Conservation (phyloP, 2,797 vertebrate species). For the Champsocephalus esox region DNA sequence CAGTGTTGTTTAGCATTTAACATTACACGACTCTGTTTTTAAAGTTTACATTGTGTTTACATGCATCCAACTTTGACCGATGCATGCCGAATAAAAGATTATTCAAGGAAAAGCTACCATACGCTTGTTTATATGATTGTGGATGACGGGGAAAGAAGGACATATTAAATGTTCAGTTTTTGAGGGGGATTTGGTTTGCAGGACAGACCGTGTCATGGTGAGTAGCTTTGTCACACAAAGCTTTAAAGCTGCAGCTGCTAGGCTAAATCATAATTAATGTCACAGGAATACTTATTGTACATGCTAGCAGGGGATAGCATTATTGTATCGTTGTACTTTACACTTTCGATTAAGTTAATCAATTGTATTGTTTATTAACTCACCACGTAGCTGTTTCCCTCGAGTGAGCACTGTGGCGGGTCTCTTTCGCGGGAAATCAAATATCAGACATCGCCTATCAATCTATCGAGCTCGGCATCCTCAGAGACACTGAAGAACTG, state of each 20-base stretch:
- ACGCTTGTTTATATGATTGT: background rate
- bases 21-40: background rate
- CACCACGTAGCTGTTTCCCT: background rate
- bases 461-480: conserved; percentile 9
- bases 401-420: conserved; percentile 7
- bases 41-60: conserved; percentile 2
- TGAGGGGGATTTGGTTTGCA: background rate
- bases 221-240: background rate
- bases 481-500: rapidly evolving
- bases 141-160: background rate
- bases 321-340: rapidly evolving
- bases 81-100: background rate
- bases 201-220: background rate
- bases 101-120: rapidly evolving
- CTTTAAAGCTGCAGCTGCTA: background rate
- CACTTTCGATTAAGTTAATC: rapidly evolving
- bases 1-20: background rate
- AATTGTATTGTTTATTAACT: conserved; percentile 8
- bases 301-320: rapidly evolving
- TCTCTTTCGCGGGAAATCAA: conserved; percentile 80
- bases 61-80: background rate
- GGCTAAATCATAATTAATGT: background rate
- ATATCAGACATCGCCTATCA: conserved; percentile 65
- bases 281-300: background rate
- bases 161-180: background rate